A percentile compares a stretch with the other conserved stretches of the same genome.
Conservation (phyloP, 2,113 vertebrate species). For the Synchiropus splendidus region DNA sequence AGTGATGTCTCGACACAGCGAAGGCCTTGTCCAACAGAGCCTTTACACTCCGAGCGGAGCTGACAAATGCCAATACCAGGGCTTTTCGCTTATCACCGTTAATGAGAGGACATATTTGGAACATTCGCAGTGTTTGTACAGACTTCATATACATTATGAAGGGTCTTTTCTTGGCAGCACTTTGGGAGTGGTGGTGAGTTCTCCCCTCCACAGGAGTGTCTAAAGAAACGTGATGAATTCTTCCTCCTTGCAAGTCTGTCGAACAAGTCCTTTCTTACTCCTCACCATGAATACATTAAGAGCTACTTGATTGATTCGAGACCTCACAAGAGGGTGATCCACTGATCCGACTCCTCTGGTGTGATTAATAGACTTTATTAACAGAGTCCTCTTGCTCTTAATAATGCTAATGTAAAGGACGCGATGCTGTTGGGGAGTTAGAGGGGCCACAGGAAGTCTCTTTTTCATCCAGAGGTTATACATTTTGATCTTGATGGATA, state of each 20-base stretch:
- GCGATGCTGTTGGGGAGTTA: constrained; percentile 10
- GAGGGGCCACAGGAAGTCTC: constrained; percentile 36
- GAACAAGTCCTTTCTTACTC: constrained; percentile 69
- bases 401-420: constrained; percentile 69
- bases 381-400: constrained; percentile 67
- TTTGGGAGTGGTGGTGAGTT: constrained; percentile 19
- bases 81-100: constrained; percentile 58
- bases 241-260: constrained; percentile 70
- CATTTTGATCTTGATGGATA: too few species aligned
- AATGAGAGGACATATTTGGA: constrained; percentile 67
- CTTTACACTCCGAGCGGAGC: constrained; percentile 53
- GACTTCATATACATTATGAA: constrained; percentile 50
- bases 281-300: constrained; percentile 68
- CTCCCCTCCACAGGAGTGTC: constrained; percentile 40
- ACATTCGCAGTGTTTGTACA: constrained; percentile 60
- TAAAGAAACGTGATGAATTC: constrained; percentile 69
- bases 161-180: constrained; percentile 41
- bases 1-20: constrained; percentile 59
- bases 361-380: constrained; percentile 79
- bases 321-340: constrained; percentile 59
- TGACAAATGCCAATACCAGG: constrained; percentile 55
- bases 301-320: constrained; percentile 68
- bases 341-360: constrained; percentile 61
- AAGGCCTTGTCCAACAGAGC: constrained; percentile 59
- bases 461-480: constrained; percentile 25